Evolutionary conservation across 2,888 invertebrate species (phyloP).

Genomic region (Phalera bucephala): DNA sequence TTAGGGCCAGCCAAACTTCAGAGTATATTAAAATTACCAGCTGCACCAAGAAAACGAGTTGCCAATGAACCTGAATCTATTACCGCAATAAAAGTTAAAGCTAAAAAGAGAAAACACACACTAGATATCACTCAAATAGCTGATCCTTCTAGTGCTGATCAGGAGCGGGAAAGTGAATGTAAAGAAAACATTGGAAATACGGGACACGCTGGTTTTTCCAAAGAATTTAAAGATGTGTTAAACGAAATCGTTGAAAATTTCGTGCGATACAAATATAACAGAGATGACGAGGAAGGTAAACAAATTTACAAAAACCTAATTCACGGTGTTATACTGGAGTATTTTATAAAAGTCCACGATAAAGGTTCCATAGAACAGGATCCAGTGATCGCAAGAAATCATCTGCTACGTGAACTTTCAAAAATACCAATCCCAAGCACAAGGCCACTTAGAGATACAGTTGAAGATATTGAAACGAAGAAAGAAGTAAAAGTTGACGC

Average conservation of each 20-base stretch:
- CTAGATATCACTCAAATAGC: too few relatives aligned
- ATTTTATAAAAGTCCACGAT: constrained; percentile 23
- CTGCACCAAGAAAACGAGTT: too few relatives aligned
- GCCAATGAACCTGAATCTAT: too few relatives aligned
- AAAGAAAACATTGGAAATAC: constrained; percentile 45
- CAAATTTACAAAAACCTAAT: constrained; percentile 46
- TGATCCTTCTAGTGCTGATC: too few relatives aligned
- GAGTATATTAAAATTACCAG: too few relatives aligned
- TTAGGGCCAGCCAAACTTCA: too few relatives aligned
- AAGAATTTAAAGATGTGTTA: constrained; percentile 34
- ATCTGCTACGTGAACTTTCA: constrained; percentile 52
- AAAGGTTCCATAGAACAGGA: constrained; percentile 21
- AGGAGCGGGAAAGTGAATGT: constrained; percentile 46
- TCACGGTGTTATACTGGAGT: constrained; percentile 37
- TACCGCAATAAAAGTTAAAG: too few relatives aligned
- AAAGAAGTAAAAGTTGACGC: constrained; percentile 39
- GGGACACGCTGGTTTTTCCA: constrained; percentile 37
- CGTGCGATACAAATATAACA: constrained; percentile 43
- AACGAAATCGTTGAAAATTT: constrained; percentile 54
- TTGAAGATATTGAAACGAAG: constrained; percentile 52
- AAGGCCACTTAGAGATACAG: constrained; percentile 40
- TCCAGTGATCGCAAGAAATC: constrained; percentile 43
- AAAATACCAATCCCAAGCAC: constrained; percentile 45
- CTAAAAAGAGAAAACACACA: too few relatives aligned
- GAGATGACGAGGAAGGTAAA: constrained; percentile 38